A percentile compares a stretch with the other conserved stretches of the same genome.
These are phyloP conservation scores for Chamaea fasciata DNA, from an alignment of 2,113 vertebrate genomes.

Conservation along the genomic window DNA sequence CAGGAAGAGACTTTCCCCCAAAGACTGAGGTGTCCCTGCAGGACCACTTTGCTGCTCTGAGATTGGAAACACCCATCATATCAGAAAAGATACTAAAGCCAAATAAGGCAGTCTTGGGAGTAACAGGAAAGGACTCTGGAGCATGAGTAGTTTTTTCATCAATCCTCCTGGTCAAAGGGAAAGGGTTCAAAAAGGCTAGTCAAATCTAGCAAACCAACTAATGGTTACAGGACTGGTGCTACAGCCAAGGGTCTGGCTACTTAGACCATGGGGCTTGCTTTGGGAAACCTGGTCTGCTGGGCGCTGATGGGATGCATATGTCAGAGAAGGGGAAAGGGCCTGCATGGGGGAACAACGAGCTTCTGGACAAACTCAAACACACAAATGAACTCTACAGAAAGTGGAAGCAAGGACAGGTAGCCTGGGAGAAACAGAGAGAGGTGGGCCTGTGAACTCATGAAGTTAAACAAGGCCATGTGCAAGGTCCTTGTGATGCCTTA, in stretches of 20 bases:
- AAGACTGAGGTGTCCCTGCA: not conserved
- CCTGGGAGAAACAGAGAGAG: not conserved
- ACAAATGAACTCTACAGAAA: not conserved
- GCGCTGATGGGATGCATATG: not conserved
- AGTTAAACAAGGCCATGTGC: not conserved
- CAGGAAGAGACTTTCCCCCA: not conserved
- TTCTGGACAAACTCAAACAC: not conserved
- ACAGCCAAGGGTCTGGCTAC: accelerated
- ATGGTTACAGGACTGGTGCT: not conserved
- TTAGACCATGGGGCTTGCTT: not conserved
- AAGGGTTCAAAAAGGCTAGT: not conserved
- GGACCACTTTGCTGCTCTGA: not conserved
- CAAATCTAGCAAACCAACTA: not conserved
- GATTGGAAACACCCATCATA: not conserved
- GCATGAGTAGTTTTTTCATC: not conserved
- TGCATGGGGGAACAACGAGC: not conserved
- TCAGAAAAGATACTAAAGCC: not conserved
- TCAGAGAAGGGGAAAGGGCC: not conserved
- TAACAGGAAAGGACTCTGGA: not conserved
- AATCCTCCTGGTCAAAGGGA: not conserved
- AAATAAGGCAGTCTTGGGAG: not conserved
- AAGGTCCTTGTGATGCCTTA: not conserved
- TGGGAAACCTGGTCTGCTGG: not conserved
- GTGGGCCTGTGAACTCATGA: not conserved
- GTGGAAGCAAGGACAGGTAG: not conserved